Conservation (phyloP, 2,113 vertebrate genomes). For the Cyprinodon brontotheroides region DNA sequence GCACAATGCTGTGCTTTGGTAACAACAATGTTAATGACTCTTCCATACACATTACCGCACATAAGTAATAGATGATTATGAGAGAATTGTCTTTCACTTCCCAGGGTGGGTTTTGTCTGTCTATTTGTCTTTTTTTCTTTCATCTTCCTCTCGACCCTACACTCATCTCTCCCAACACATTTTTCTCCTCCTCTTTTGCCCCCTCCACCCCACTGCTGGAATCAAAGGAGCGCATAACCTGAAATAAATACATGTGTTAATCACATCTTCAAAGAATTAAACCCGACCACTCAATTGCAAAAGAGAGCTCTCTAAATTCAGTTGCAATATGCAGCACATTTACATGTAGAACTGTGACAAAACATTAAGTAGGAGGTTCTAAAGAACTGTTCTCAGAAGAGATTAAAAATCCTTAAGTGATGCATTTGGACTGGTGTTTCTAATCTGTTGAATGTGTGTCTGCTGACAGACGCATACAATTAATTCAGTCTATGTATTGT, state of each 20-base stretch:
- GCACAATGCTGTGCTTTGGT: conserved; percentile 36
- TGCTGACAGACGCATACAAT: conserved; percentile 8
- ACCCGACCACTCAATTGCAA: conserved; percentile 65
- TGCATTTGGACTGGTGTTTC: conserved; percentile 32
- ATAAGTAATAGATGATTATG: conserved; percentile 51
- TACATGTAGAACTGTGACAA: conserved; percentile 69
- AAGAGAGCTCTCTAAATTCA: conserved; percentile 66
- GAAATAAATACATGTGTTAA: conserved; percentile 72
- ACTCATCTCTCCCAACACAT: conserved; percentile 10
- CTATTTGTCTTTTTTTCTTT: conserved; percentile 54
- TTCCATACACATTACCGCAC: conserved; percentile 41
- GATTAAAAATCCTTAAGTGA: conserved; percentile 61
- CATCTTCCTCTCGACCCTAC: conserved; percentile 25
- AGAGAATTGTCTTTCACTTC: conserved; percentile 43
- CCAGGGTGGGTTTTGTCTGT: conserved; percentile 35
- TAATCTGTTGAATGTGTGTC: conserved; percentile 31
- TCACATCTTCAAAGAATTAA: conserved; percentile 71
- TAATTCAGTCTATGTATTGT: no score
- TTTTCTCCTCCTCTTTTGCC: conserved; percentile 19
- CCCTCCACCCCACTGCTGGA: conserved; percentile 25
- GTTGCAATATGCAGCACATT: conserved; percentile 53
- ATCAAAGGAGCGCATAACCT: conserved; percentile 70
- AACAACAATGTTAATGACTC: conserved; percentile 58
- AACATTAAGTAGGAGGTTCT: conserved; percentile 76
- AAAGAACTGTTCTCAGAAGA: conserved; percentile 59